Conservation (phyloP, 2,888 invertebrate genomes). For the Papilio protenor region DNA sequence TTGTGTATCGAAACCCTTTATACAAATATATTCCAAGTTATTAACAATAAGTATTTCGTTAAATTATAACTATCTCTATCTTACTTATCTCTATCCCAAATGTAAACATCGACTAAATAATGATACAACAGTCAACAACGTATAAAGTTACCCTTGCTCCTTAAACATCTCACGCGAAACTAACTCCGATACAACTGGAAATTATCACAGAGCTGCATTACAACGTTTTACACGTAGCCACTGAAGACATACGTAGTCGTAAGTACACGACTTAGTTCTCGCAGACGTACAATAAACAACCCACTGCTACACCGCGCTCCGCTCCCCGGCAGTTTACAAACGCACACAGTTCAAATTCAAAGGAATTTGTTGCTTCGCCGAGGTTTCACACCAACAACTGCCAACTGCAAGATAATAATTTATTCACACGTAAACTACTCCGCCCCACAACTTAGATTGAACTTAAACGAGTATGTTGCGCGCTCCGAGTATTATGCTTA, state of each 20-base stretch:
- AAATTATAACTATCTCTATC: too few species aligned
- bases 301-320: not conserved
- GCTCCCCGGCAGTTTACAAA: conserved; percentile 3
- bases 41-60: too few species aligned
- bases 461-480: conserved; percentile 82
- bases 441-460: conserved; percentile 81
- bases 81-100: not conserved
- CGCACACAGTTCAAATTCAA: conserved; percentile 52
- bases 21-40: not conserved
- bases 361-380: conserved; percentile 52
- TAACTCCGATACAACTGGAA: conserved; percentile 26
- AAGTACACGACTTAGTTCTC: conserved; percentile 32
- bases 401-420: conserved; percentile 79
- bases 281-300: conserved; percentile 35
- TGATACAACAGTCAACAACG: not conserved
- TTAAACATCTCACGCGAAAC: conserved; percentile 18
- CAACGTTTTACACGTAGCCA: conserved; percentile 19
- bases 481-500: conserved; percentile 77
- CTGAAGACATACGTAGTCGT: conserved; percentile 25
- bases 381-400: conserved; percentile 62
- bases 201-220: conserved; percentile 20
- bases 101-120: conserved; percentile 2
- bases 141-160: conserved; percentile 13
- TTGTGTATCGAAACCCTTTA: not conserved
- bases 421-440: conserved; percentile 81